A percentile compares a stretch with the other conserved stretches of the same genome.
Evolutionary conservation across 2,888 invertebrate species (phyloP).

Genomic region (Geophilus truncorum): DNA sequence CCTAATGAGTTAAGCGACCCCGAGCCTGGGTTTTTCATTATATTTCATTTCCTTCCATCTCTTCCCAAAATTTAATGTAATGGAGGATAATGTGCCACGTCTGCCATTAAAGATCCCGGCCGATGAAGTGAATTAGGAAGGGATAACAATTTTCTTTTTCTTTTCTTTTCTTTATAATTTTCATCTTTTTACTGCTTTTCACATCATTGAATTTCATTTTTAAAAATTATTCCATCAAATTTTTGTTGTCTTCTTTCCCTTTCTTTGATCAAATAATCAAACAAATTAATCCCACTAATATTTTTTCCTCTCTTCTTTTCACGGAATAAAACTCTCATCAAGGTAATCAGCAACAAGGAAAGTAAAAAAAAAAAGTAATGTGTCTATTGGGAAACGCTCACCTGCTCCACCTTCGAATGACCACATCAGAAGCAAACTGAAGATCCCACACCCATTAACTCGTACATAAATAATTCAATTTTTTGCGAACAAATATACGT

Average conservation of each 20-base stretch:
- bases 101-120: constrained; percentile 15
- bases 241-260: not conserved
- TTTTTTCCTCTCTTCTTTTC: not conserved
- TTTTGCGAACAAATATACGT: too few species aligned
- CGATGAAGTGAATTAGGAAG: constrained; percentile 16
- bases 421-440: not conserved
- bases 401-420: constrained; percentile 15
- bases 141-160: not conserved
- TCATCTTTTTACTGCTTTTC: not conserved
- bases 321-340: constrained; percentile 16
- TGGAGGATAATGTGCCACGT: constrained; percentile 20
- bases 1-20: constrained; percentile 16
- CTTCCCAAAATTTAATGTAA: not conserved
- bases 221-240: too few species aligned
- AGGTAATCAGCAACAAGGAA: not conserved
- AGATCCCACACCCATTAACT: constrained; percentile 7
- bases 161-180: not conserved
- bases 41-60: constrained; percentile 8
- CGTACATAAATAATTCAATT: not conserved
- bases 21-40: not conserved
- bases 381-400: constrained; percentile 7
- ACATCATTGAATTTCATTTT: not conserved
- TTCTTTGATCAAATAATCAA: not conserved
- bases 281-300: not conserved
- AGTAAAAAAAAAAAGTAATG: not conserved